These are phyloP conservation scores for Eurytoma adleriae DNA, from an alignment of 2,888 invertebrate genomes.

Conservation along the genomic window DNA sequence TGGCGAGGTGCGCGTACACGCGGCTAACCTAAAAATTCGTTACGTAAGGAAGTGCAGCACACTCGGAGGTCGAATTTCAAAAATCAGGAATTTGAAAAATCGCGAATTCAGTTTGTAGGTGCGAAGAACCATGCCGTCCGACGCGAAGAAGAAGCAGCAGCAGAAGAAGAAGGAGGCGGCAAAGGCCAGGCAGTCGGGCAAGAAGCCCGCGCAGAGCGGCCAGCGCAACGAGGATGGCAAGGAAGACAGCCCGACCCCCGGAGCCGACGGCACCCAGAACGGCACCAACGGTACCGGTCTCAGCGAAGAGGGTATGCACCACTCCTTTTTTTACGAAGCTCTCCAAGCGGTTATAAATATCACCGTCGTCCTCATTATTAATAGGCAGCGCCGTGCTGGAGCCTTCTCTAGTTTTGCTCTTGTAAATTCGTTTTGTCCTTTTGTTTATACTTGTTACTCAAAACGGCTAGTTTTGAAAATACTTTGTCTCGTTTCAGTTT, in stretches of 20 bases:
- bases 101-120: background rate
- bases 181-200: conserved; percentile 81
- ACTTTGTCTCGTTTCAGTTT: too few species aligned
- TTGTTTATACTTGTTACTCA: too few species aligned
- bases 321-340: background rate
- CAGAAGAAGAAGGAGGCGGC: conserved; percentile 98
- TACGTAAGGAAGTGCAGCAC: too few species aligned
- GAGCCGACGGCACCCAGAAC: conserved; percentile 74
- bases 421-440: too few species aligned
- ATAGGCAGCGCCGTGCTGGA: background rate
- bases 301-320: conserved; percentile 83
- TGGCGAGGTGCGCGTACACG: too few species aligned
- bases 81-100: too few species aligned
- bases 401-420: too few species aligned
- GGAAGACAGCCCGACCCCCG: conserved; percentile 76
- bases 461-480: too few species aligned
- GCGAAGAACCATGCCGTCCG: conserved; percentile 90
- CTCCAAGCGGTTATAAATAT: background rate
- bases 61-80: too few species aligned
- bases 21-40: too few species aligned
- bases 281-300: conserved; percentile 78
- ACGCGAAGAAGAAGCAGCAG: conserved; percentile 98
- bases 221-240: conserved; percentile 76
- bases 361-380: background rate
- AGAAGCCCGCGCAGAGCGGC: conserved; percentile 61